Conservation (phyloP, 1,140 invertebrate genomes). For the Oreohelix idahoensis region DNA sequence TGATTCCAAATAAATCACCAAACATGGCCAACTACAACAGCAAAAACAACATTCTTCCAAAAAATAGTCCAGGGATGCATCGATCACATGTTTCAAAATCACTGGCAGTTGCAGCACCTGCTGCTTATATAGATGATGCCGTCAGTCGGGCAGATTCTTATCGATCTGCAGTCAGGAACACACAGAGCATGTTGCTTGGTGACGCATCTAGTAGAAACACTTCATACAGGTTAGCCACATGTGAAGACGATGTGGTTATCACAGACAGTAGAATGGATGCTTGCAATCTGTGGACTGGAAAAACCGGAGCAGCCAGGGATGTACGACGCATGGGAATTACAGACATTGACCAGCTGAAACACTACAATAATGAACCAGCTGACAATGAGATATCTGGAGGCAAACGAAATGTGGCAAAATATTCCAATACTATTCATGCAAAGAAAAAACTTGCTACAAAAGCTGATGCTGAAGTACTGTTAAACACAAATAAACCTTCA, state of each 20-base stretch:
- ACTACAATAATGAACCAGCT: constrained; percentile 35
- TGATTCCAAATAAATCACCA: constrained; percentile 16
- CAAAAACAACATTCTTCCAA: background rate
- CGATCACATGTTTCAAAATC: constrained; percentile 7
- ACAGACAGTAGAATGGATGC: constrained; percentile 54
- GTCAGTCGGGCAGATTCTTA: constrained; percentile 63
- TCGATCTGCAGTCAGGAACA: constrained; percentile 61
- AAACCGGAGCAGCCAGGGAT: constrained; percentile 47
- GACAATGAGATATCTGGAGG: constrained; percentile 4
- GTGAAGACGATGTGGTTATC: constrained; percentile 44
- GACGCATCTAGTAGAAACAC: constrained; percentile 52
- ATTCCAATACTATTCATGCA: constrained; percentile 16
- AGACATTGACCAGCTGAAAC: constrained; percentile 63
- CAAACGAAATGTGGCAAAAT: background rate
- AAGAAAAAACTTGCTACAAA: constrained; percentile 47
- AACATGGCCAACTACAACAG: background rate
- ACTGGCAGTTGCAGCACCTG: constrained; percentile 33
- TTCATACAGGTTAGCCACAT: constrained; percentile 60
- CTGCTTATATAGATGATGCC: constrained; percentile 34
- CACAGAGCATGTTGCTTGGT: constrained; percentile 50
- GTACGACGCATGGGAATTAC: constrained; percentile 65
- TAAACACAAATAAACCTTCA: constrained; percentile 38
- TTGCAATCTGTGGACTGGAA: constrained; percentile 45
- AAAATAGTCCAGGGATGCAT: background rate
- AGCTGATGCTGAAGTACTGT: constrained; percentile 39